Evolutionary conservation across 2,888 invertebrate genomes (phyloP), one percentile per base, ranked within the genome.

Genomic region (Drosophila tripunctata): DNA sequence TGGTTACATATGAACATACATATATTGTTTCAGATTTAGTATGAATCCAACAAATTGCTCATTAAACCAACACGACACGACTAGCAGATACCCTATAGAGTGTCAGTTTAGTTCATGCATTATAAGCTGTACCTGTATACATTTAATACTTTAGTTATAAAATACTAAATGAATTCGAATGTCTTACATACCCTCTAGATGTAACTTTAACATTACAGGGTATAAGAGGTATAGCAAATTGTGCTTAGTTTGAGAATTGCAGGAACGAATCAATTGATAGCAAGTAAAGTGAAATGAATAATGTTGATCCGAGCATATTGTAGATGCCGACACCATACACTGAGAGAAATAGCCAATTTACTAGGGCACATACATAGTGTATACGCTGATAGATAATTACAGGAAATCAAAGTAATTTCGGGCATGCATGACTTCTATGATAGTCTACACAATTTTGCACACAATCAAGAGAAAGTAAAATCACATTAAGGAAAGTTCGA

Each of bases 191-290:
- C 40, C 8, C 15, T 36, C 4, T 1, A n/a, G 14, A 4, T 15
- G 10, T 30, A 3, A 1, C 5, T 44, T 5, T n/a, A 6, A 8
- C 7, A 10, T 7, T 10, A 35, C 10, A 54, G 44, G 24, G 44
- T 19, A 54, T 10, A 10, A 15, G 17, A 8, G 12, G 19, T 7
- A 22, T 21, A 3, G 19, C 15, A 3, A 40, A 30, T 8, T 44
- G 17, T 43, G 44, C 24, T 35, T 35, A 54, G 27, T 44, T 44
- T 35, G 17, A 22, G 33, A 15, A 54, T 35, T 27, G 17, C 19
- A 21, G 19, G 12, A 43, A 54, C 19, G 24, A 54, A 44, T 44
- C 54, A 54, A 54, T 54, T 54, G 44, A 44, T 31, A 21, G 41
- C 31, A 21, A 54, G 35, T 35, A 5, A 33, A 47, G 12, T 45